phyloP scores from a whole-genome alignment of 2,797 vertebrate genomes.

The Trachops cirrhosus region DNA sequence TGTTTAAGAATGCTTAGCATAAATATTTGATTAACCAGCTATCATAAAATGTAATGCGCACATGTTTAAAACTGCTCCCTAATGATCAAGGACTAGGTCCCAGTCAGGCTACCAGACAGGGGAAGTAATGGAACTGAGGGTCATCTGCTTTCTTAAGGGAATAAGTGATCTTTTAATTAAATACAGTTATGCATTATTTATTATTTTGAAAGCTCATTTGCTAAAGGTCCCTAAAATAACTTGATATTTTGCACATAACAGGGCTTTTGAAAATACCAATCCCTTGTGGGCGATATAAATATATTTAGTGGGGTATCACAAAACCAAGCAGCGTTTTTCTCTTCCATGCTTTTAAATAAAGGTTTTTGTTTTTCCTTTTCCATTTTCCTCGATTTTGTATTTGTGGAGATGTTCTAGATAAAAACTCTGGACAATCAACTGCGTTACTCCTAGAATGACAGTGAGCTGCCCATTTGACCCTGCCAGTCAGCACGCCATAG shows the following conservation, averaged over 20 bases:
- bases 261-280: neutral
- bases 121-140: neutral
- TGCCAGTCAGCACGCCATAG: neutral
- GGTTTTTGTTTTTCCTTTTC: neutral
- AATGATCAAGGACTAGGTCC: neutral
- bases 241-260: constrained; percentile 11
- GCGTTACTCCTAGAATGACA: neutral
- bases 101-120: neutral
- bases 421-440: neutral
- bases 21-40: neutral
- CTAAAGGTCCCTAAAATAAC: neutral
- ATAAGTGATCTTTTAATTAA: constrained; percentile 32
- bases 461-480: neutral
- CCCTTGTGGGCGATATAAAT: neutral
- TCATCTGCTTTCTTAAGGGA: neutral
- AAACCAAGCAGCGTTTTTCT: neutral
- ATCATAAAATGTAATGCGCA: neutral
- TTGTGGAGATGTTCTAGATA: neutral
- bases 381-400: neutral
- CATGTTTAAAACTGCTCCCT: neutral
- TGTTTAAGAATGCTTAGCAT: neutral
- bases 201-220: constrained; percentile 28
- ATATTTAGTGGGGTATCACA: neutral
- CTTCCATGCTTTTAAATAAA: neutral
- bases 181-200: neutral